Conservation (phyloP, 2,888 invertebrate genomes). For the Byasa hedistus region DNA sequence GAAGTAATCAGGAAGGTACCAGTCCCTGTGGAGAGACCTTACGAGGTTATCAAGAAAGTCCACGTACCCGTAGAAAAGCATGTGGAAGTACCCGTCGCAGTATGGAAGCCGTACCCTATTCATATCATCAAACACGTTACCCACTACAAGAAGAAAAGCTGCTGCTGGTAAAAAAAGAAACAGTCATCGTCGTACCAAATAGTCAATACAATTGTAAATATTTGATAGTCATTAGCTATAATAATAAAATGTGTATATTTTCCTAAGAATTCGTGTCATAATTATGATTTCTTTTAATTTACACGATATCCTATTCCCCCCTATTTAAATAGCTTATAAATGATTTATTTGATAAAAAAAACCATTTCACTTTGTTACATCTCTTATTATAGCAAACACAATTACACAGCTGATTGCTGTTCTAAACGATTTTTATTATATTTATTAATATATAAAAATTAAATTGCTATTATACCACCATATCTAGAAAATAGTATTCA, state of each 20-base stretch:
- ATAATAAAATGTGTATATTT: constrained; percentile 35
- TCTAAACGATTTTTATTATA: too few relatives aligned
- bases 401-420: too few relatives aligned
- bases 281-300: not conserved
- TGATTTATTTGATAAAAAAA: too few relatives aligned
- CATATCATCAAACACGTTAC: constrained; percentile 76
- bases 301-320: too few relatives aligned
- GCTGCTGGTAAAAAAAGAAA: constrained; percentile 61
- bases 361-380: too few relatives aligned
- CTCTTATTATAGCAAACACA: too few relatives aligned
- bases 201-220: constrained; percentile 74
- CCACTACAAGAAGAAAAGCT: constrained; percentile 73
- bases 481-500: too few relatives aligned
- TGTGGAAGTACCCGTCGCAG: constrained; percentile 67
- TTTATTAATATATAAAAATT: too few relatives aligned
- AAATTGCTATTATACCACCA: too few relatives aligned
- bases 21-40: constrained; percentile 67
- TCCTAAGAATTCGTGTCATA: constrained; percentile 33
- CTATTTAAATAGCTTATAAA: too few relatives aligned
- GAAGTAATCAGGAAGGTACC: constrained; percentile 70
- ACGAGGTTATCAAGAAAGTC: constrained; percentile 71
- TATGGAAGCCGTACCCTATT: constrained; percentile 73
- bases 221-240: constrained; percentile 72
- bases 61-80: constrained; percentile 69
- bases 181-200: constrained; percentile 72